A percentile compares a stretch with the other conserved stretches of the same genome.
These are phyloP conservation scores for Datnioides undecimradiatus DNA, from an alignment of 2,113 vertebrate species.

Conservation along the genomic window DNA sequence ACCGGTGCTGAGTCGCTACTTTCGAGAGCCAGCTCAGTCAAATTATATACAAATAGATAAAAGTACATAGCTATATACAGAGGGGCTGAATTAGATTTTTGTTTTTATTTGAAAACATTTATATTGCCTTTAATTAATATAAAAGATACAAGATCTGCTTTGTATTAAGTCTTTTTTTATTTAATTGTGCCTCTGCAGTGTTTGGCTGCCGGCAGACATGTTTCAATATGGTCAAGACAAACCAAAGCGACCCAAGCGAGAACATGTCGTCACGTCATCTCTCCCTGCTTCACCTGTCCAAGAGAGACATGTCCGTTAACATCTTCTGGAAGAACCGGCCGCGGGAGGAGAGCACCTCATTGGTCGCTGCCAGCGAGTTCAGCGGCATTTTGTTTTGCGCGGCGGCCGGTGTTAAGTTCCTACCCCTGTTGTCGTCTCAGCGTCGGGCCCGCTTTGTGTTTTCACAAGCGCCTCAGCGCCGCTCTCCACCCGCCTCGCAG, in stretches of 20 bases:
- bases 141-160: no score
- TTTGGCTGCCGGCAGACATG: background rate
- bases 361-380: conserved; percentile 16
- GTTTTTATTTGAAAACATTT: no score
- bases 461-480: conserved; percentile 36
- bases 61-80: background rate
- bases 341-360: background rate
- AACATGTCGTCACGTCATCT: background rate
- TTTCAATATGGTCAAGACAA: background rate
- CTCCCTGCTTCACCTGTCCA: conserved; percentile 19
- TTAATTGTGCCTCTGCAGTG: background rate
- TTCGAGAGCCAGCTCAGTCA: background rate
- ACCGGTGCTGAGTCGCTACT: background rate
- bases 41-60: background rate
- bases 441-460: conserved; percentile 56
- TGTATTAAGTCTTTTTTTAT: background rate
- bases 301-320: background rate
- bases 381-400: conserved; percentile 24
- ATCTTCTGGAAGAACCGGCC: background rate
- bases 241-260: background rate
- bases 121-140: no score
- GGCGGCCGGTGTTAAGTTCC: conserved; percentile 42
- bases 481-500: conserved; percentile 54
- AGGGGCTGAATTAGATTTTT: background rate
- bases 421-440: conserved; percentile 11